Base-by-base conservation (phyloP, 2,113 vertebrate genomes). In the Solea senegalensis region DNA sequence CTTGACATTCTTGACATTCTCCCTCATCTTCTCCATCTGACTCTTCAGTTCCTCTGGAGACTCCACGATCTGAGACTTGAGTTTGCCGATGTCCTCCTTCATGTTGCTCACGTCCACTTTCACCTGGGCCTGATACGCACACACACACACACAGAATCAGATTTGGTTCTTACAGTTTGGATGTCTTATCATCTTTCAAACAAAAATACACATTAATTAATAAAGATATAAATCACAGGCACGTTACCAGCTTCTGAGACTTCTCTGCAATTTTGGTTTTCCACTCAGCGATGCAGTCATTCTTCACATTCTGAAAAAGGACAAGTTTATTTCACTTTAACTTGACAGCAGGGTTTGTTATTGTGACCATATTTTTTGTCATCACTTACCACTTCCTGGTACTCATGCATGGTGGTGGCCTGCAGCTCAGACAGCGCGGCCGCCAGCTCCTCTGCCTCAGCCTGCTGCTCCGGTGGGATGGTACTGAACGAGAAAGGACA, bases 21-120 rank as follows among this genome's bases (percentile, higher is more conserved):
- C 95, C 65, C 95, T 96, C 96, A 97, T 95, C 76, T 90, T 90
- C 78, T 97, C 96, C 83, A 95, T 97, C 66, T 92, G 94, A 65
- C 82, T 95, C 85, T 94, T 96, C 11, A 96, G 58, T 73, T 97
- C 96, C 56, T 98, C 96, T 34, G 97, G 97, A 50, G 95, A 97
- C 81, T 97, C 95, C 52, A 97, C 95, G 15, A 97, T 95, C 92
- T 96, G 95, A 69, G 95, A 95, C 89, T 95, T 96, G 54, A 97
- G 89, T 74, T 89, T 94, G n/a, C 88, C 76, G 58, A 97, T 92
- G n/a, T 95, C 93, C 84, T 97, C 96, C 89, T 96, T 97, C 78
- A 94, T 72, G 70, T 84, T 82, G 74, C 90, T 91, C 61, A 95
- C 21, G 2, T 89, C 89, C 49, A 97, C 74, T 81, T 95, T 98